Conservation (phyloP, 2,888 invertebrate species). For the Stenodema calcarata region DNA sequence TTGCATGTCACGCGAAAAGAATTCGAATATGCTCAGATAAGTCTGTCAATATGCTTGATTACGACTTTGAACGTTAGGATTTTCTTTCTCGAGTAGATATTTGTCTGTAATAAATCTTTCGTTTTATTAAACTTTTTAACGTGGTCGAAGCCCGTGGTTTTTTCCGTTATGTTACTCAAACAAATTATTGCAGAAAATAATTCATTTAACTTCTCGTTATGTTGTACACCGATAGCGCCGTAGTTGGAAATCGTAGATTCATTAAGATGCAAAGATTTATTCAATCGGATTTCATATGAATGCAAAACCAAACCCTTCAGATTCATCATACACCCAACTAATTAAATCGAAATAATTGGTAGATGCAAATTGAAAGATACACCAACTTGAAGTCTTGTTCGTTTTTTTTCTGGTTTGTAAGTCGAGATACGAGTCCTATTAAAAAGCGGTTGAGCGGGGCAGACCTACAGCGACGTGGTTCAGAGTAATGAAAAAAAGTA, state of each 20-base stretch:
- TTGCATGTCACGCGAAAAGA: no score
- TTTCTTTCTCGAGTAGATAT: no score
- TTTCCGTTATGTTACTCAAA: no score
- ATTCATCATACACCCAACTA: not conserved
- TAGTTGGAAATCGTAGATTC: not conserved
- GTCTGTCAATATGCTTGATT: no score
- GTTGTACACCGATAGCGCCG: not conserved
- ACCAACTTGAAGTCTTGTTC: not conserved
- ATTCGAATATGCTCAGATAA: no score
- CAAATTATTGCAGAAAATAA: not conserved
- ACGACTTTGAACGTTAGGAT: no score
- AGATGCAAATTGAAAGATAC: constrained; percentile 30
- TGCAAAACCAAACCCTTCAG: not conserved
- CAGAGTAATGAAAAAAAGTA: no score
- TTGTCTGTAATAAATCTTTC: no score
- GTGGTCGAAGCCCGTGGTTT: no score
- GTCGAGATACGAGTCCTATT: not conserved
- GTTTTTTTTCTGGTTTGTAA: not conserved
- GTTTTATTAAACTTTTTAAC: no score
- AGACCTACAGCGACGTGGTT: not conserved
- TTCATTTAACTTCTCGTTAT: not conserved
- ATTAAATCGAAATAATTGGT: not conserved
- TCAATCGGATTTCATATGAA: not conserved
- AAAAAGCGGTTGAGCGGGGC: not conserved
- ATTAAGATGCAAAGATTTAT: constrained; percentile 4